phyloP scores from a whole-genome alignment of 2,888 invertebrate genomes.

The Philhelius pedissequus region DNA sequence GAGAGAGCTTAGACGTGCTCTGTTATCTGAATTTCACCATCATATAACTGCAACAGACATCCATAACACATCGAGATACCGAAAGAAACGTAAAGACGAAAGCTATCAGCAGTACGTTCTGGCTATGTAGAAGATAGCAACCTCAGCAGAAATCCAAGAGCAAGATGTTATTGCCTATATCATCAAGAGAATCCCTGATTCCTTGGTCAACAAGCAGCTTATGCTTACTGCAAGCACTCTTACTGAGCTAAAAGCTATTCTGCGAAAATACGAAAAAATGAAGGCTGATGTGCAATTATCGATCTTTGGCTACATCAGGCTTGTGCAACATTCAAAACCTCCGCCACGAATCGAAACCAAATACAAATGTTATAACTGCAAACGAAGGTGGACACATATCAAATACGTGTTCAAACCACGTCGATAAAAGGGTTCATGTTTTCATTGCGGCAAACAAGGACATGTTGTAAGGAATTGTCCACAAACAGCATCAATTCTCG shows the following conservation, averaged over 20 bases:
- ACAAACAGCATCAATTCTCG: background rate
- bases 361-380: too few relatives aligned
- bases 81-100: slow-evolving; percentile 16
- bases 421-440: slow-evolving; percentile 16
- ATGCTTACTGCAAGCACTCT: too few relatives aligned
- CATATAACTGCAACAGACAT: slow-evolving; percentile 1
- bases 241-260: too few relatives aligned
- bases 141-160: background rate
- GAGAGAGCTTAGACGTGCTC: slow-evolving; percentile 12
- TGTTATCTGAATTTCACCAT: slow-evolving; percentile 17
- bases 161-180: background rate
- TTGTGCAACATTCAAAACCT: too few relatives aligned
- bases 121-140: slow-evolving; percentile 2
- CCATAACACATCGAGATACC: slow-evolving; percentile 3
- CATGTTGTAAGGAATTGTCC: slow-evolving; percentile 12
- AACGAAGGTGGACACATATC: too few relatives aligned
- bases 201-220: too few relatives aligned
- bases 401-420: slow-evolving; percentile 21
- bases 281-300: too few relatives aligned
- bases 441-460: slow-evolving; percentile 15
- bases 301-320: too few relatives aligned
- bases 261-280: too few relatives aligned
- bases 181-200: background rate
- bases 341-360: too few relatives aligned
- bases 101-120: too few relatives aligned